A percentile compares a stretch with the other conserved stretches of the same genome.
phyloP scores from a whole-genome alignment of 2,113 vertebrate genomes.

The Todiramphus chloris region DNA sequence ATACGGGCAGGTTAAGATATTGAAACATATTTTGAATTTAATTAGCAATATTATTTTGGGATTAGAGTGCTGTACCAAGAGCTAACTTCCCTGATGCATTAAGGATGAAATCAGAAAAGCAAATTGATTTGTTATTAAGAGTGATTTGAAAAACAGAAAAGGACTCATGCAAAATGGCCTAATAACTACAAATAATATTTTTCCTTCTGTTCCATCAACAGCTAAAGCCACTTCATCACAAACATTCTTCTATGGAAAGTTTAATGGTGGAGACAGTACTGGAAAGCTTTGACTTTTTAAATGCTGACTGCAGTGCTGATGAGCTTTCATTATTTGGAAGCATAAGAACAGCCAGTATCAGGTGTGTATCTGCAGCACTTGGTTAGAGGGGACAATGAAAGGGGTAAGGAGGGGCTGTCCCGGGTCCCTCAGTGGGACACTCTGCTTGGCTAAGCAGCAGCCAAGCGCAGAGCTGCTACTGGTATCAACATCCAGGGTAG shows the following conservation, averaged over 20 bases:
- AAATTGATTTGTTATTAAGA: not conserved
- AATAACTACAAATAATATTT: not conserved
- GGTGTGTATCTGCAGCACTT: slow-evolving; percentile 63
- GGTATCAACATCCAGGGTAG: not conserved
- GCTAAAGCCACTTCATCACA: slow-evolving; percentile 65
- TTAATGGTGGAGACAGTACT: slow-evolving; percentile 89
- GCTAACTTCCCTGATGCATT: not conserved
- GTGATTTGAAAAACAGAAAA: not conserved
- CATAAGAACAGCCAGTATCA: slow-evolving; percentile 76
- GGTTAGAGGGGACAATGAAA: not conserved
- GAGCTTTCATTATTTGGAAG: slow-evolving; percentile 83
- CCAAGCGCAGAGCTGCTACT: not conserved
- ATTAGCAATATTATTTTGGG: not conserved
- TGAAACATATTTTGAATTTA: not conserved
- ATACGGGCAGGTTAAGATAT: not conserved
- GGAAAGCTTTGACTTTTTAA: slow-evolving; percentile 93
- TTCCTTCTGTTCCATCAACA: slow-evolving; percentile 13
- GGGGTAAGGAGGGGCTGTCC: not conserved
- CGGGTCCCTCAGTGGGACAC: rapidly evolving
- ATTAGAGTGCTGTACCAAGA: not conserved
- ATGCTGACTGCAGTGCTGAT: slow-evolving; percentile 80
- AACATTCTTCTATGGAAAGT: slow-evolving; percentile 81
- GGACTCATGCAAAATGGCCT: not conserved
- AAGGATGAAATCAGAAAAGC: not conserved
- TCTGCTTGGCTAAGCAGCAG: rapidly evolving